Conservation (phyloP, 2,888 invertebrate species). For the Notocelia uddmanniana region DNA sequence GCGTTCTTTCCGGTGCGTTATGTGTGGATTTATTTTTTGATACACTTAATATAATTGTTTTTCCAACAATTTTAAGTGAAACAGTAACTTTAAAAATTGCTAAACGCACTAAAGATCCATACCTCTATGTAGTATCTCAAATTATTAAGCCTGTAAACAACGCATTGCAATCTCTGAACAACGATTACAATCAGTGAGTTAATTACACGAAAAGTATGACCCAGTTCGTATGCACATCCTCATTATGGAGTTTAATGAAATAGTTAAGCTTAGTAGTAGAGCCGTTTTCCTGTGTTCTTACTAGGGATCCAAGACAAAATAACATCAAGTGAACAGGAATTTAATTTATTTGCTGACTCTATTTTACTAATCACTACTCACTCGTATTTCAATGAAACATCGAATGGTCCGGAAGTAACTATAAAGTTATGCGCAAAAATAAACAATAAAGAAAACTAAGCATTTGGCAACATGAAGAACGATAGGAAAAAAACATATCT, state of each 20-base stretch:
- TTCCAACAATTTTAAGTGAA: background rate
- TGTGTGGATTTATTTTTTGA: background rate
- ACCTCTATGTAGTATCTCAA: background rate
- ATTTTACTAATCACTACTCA: background rate
- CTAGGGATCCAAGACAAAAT: background rate
- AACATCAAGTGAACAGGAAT: background rate
- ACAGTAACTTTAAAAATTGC: background rate
- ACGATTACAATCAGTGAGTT: slow-evolving; percentile 3
- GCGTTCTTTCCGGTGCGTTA: background rate
- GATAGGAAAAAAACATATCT: too few relatives aligned
- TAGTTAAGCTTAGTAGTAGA: background rate
- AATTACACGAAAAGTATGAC: slow-evolving; percentile 20
- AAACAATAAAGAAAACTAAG: too few relatives aligned
- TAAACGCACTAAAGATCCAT: background rate
- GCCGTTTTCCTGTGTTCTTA: background rate
- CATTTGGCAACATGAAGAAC: too few relatives aligned
- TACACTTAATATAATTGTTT: background rate
- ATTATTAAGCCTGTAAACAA: background rate
- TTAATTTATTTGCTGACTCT: background rate
- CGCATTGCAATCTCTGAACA: background rate
- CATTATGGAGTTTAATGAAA: slow-evolving; percentile 1
- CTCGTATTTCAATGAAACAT: background rate
- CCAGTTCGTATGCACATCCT: background rate
- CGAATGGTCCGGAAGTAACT: too few relatives aligned
- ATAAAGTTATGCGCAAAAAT: too few relatives aligned